Evolutionary conservation across 2,113 vertebrate species (phyloP), one percentile per base, ranked within the genome.

Genomic region (Cochlearius cochlearius): DNA sequence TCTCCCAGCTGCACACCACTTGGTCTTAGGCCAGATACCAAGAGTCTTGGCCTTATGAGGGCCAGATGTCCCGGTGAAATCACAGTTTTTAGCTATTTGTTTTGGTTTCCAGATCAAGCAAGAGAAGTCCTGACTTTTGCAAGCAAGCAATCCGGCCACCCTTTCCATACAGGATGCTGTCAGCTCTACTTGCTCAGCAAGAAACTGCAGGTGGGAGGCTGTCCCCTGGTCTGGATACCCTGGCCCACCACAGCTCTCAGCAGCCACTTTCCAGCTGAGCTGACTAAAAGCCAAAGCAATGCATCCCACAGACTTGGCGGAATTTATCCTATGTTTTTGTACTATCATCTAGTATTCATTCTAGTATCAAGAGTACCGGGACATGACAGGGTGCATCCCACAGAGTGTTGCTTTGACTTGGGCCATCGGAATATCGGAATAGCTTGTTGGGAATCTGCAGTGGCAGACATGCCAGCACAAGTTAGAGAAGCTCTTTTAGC

Each of bases 341-440:
- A 19, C 29, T 22, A 18, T 34, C 32, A 15, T 16, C 29, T 63
- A 47, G 8, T 56, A 72, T 69, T 72, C 25, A 5, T 68, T 75
- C 49, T 20, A 66, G 55, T 63, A 41, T n/a, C 1, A 5, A 56
- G 14, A 20, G 6, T 43, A 27, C 25, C 1, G 1, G 27, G 20
- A 39, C 14, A 27, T 2, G 3, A 63, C 2, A 30, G 0, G 0
- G 7, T 39, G 7, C 22, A 22, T 73, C 32, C 27, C 45, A 84
- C 34, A 32, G 80, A 50, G 4, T 11, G 18, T 34, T 76, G 67
- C 27, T 45, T 88, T 55, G 20, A 29, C 14, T 4, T 49, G 16
- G n/a, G 25, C n/a, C 45, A 27, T 50, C 38, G 41, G 68, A 75
- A 73, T 10, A 27, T 50, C 32, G 41, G 68, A 75, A 73, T 10